These are phyloP conservation scores for Maniola hyperantus DNA, from an alignment of 2,888 invertebrate species.

Conservation along the genomic window DNA sequence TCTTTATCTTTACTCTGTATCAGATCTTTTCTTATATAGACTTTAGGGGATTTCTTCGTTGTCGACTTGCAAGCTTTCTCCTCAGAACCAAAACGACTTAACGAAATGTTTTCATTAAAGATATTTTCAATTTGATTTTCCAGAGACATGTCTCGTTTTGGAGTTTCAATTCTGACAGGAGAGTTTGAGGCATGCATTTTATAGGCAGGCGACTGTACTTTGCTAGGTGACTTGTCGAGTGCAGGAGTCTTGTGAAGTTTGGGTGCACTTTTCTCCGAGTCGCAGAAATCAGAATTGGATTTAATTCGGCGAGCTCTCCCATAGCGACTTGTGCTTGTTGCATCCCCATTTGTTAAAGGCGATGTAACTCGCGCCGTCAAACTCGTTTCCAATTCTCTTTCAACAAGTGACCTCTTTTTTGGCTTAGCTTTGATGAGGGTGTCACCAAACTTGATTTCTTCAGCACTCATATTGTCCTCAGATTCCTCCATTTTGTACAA, in stretches of 20 bases:
- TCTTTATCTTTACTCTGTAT: constrained; percentile 69
- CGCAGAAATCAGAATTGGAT: constrained; percentile 64
- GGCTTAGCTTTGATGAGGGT: constrained; percentile 56
- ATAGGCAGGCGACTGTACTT: constrained; percentile 57
- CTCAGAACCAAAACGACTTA: constrained; percentile 64
- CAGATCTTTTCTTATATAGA: constrained; percentile 70
- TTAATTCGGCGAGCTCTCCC: constrained; percentile 83
- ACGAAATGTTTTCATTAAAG: constrained; percentile 63
- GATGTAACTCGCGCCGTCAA: constrained; percentile 69
- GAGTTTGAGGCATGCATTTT: constrained; percentile 75
- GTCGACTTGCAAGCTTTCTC: constrained; percentile 42
- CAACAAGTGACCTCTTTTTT: constrained; percentile 72
- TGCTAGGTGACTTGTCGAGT: constrained; percentile 55
- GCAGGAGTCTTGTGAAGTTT: constrained; percentile 54
- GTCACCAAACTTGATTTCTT: constrained; percentile 51
- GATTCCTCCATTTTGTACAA: constrained; percentile 65
- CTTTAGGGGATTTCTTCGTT: constrained; percentile 59
- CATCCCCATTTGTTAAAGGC: constrained; percentile 55
- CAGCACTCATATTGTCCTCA: constrained; percentile 62
- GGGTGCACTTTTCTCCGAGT: constrained; percentile 60
- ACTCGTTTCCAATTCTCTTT: constrained; percentile 72
- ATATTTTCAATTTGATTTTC: constrained; percentile 67
- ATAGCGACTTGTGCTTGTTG: constrained; percentile 80
- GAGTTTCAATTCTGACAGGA: constrained; percentile 55
- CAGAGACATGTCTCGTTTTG: constrained; percentile 50